A percentile compares a stretch with the other conserved stretches of the same genome.
Conservation (phyloP, 2,797 vertebrate genomes). For the Scyliorhinus canicula region DNA sequence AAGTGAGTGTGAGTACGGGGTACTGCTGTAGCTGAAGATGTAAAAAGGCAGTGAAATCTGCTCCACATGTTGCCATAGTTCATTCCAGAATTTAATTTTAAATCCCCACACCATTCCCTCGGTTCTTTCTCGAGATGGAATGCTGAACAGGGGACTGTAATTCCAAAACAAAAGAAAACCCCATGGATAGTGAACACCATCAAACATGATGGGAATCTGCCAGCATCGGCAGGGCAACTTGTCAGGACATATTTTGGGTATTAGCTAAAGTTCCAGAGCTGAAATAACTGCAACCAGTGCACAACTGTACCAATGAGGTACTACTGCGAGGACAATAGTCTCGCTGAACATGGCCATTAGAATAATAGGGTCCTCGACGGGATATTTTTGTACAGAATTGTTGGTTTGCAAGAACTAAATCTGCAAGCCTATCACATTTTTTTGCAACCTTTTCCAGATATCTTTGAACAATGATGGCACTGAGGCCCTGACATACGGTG, state of each 20-base stretch:
- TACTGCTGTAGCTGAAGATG: background rate
- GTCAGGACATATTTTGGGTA: constrained; percentile 6
- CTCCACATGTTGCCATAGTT: background rate
- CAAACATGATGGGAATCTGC: background rate
- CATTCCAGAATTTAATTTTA: background rate
- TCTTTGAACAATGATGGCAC: background rate
- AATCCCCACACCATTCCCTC: background rate
- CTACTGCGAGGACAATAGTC: background rate
- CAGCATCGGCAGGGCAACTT: background rate
- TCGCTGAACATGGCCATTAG: background rate
- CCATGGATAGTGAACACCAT: background rate
- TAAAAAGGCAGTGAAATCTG: background rate
- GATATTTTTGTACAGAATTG: background rate
- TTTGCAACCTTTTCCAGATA: background rate
- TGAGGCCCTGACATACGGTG: background rate
- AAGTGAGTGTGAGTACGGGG: background rate
- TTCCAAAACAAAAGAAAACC: background rate
- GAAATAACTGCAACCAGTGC: background rate
- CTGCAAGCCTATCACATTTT: background rate
- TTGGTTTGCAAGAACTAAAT: background rate
- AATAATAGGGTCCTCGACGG: background rate
- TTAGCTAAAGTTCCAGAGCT: background rate
- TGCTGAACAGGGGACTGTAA: background rate
- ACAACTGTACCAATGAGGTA: background rate
- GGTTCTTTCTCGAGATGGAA: background rate